These are phyloP conservation scores for Cyanocitta stelleri DNA, from an alignment of 2,113 vertebrate genomes.

Conservation along the genomic window DNA sequence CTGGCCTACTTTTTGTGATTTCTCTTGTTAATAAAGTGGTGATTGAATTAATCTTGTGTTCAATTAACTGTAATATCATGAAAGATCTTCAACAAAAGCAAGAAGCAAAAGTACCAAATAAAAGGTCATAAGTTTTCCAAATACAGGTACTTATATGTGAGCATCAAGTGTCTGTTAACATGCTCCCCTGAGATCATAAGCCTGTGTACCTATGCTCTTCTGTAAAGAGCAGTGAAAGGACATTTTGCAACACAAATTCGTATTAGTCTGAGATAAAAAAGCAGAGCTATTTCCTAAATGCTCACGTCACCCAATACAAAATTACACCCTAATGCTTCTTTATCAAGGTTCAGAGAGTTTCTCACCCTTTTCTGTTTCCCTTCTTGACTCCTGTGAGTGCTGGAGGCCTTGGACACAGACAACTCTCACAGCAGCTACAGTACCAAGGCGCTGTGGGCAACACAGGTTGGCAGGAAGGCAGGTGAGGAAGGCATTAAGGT, in stretches of 20 bases:
- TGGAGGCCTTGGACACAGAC: background rate
- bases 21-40: background rate
- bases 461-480: background rate
- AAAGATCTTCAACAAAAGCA: background rate
- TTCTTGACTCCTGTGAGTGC: background rate
- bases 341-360: background rate
- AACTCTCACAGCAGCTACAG: background rate
- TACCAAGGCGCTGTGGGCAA: accelerated
- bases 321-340: background rate
- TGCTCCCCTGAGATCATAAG: background rate
- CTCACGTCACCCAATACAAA: background rate
- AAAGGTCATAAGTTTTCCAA: background rate
- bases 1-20: background rate
- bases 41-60: background rate
- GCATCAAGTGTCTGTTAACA: background rate
- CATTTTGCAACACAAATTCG: background rate
- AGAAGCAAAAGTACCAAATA: background rate
- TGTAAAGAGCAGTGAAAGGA: background rate
- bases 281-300: background rate
- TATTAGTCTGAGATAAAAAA: background rate
- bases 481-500: background rate
- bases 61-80: background rate
- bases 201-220: background rate
- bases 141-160: background rate
- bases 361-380: background rate